A percentile compares a stretch with the other conserved stretches of the same genome.
These are phyloP conservation scores for Sibirionetta formosa DNA, from an alignment of 2,797 vertebrate genomes.

Conservation along the genomic window DNA sequence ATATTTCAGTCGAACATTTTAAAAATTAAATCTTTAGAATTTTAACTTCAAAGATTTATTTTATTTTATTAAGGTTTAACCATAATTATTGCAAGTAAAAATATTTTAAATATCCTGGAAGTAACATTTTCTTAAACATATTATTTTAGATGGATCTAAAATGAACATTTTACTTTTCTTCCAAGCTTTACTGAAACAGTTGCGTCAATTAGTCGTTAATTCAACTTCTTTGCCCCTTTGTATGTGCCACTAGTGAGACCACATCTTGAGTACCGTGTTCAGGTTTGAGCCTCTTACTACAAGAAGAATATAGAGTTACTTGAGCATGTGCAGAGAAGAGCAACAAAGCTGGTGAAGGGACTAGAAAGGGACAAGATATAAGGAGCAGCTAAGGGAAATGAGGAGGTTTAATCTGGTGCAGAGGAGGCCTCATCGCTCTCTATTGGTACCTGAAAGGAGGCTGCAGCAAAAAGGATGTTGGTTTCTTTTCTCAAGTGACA, in stretches of 20 bases:
- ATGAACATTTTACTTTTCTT: fast-evolving
- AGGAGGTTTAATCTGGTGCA: neutral
- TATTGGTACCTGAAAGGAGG: neutral
- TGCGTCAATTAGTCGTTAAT: neutral
- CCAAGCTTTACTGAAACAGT: neutral
- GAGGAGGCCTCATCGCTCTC: neutral
- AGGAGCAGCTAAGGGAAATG: neutral
- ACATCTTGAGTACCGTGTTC: neutral
- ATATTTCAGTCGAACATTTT: neutral
- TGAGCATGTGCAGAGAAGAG: neutral
- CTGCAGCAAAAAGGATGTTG: neutral
- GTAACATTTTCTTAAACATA: neutral
- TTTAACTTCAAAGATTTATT: neutral
- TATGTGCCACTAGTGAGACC: neutral
- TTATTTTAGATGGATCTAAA: neutral
- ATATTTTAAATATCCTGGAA: neutral
- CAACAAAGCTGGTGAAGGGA: neutral
- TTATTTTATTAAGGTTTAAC: neutral
- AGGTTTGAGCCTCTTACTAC: neutral
- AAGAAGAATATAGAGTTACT: neutral
- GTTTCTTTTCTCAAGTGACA: neutral
- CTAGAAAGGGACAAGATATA: neutral
- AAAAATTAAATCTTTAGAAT: neutral
- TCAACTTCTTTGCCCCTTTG: neutral
- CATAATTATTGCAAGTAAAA: neutral